Evolutionary conservation across 2,888 invertebrate species (phyloP), one percentile per base, ranked within the genome.

Genomic region (Bursaphelenchus okinawaensis): DNA sequence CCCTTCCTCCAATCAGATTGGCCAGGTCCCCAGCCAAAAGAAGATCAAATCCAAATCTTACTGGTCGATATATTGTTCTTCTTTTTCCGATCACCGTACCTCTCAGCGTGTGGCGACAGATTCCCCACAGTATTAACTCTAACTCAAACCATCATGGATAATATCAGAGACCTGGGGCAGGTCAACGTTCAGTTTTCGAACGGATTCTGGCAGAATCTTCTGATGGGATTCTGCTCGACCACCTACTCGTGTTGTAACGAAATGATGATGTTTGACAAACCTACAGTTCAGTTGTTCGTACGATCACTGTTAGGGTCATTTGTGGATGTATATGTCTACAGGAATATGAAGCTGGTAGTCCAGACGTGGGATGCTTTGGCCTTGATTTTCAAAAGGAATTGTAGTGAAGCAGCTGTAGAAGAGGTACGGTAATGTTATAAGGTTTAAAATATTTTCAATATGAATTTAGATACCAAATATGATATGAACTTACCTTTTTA

Each of bases 1-100:
- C 74, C 75, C 7, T 80, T 80, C 56, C 75, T 80, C 9, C 72
- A 73, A 7, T 70, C 50, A 12, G 9, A 50, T 19, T 24, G 20
- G 23, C 60, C 20, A 20, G 16, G 12, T 4, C 24, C 12, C 19
- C 31, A 40, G 52, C 22, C 50, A 16, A 40, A 31, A 16, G 31
- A 40, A 20, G 60, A 59, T 1, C 50, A 40, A 22, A 50, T 52
- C n/a, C 31, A 29, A 12, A 40, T 59, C 28, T 66, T 80, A 24
- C 63, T 81, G 9, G 68, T 81, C 52, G 74, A 81, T 62, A 73
- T 78, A 51, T 57, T 76, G 26, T 65, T 75, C 26, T 71, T 72
- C 50, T 81, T 82, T 70, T 81, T 81, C 67, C 73, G 75, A 31
- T 77, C 75, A 31, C 78, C 81, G 7, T 81, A 80, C 62, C 60